Evolutionary conservation across 2,888 invertebrate genomes (phyloP).

Genomic region (Dynastes tityus): DNA sequence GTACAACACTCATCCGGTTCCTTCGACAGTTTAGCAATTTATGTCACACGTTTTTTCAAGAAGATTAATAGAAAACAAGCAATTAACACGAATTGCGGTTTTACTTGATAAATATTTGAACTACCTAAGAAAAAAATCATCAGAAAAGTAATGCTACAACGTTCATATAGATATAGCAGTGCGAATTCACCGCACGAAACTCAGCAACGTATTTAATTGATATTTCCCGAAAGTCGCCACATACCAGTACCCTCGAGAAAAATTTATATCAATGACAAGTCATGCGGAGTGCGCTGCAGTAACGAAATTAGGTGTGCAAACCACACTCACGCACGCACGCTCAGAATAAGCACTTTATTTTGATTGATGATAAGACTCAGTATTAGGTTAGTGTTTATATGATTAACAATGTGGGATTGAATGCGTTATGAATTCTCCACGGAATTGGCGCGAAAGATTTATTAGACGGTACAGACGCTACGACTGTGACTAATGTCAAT

Average conservation of each 20-base stretch:
- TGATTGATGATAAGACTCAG: constrained; percentile 48
- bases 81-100: too few species aligned
- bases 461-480: constrained; percentile 36
- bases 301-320: constrained; percentile 46
- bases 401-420: constrained; percentile 51
- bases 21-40: too few species aligned
- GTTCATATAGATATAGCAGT: not conserved
- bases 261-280: constrained; percentile 42
- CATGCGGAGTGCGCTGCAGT: constrained; percentile 21
- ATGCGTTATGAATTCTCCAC: constrained; percentile 47
- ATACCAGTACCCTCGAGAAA: constrained; percentile 28
- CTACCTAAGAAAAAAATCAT: too few species aligned
- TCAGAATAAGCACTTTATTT: constrained; percentile 46
- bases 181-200: not conserved
- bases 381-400: constrained; percentile 52
- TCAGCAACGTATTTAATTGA: not conserved
- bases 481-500: constrained; percentile 46
- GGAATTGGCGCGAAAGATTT: constrained; percentile 42
- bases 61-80: too few species aligned
- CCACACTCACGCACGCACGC: constrained; percentile 36
- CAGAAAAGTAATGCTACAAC: too few species aligned
- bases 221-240: constrained; percentile 16
- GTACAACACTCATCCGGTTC: too few species aligned
- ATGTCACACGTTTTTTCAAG: too few species aligned
- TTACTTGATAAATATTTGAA: too few species aligned